Evolutionary conservation across 2,113 vertebrate genomes (phyloP), one percentile per base, ranked within the genome.

Genomic region (Syrrhaptes paradoxus): DNA sequence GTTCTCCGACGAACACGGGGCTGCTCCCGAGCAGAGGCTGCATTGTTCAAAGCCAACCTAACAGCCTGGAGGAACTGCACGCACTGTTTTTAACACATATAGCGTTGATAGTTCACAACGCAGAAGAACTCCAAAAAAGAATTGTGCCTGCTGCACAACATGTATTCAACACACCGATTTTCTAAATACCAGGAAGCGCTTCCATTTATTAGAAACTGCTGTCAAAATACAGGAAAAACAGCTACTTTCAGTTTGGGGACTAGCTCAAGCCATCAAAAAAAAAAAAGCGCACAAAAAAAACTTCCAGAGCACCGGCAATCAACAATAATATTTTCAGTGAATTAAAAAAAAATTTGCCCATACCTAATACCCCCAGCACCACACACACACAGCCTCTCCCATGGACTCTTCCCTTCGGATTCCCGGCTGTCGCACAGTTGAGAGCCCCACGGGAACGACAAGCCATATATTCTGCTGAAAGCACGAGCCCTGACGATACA

Each of bases 61-160:
- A 25, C 3, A 28, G 58, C 51, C 0, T 0, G 0, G 0, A 68
- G 58, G 82, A 88, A 84, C 34, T 25, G n/a, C 52, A 38, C 0
- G 0, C 13, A 14, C 45, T 67, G 54, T 45, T 88, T 79, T 72
- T 58, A 87, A 77, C 38, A 3, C 25, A 75, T 9, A 67, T 83
- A 95, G 46, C 55, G 55, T 16, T 18, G 25, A 59, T 65, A 54
- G 6, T 72, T 78, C 45, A 45, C 38, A 66, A 41, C 28, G n/a
- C 29, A 72, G 49, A 77, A 26, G 10, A 58, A 87, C n/a, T 58
- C 93, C 15, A 61, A 76, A 92, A 92, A 80, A 66, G 16, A 90
- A 43, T 52, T 3, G 1, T 46, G n/a, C 48, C 95, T 73, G 9
- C 52, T 95, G 38, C 83, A 84, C 74, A 76, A 49, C 43, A 22